phyloP scores from a whole-genome alignment of 2,113 vertebrate species.

The Apaloderma vittatum region DNA sequence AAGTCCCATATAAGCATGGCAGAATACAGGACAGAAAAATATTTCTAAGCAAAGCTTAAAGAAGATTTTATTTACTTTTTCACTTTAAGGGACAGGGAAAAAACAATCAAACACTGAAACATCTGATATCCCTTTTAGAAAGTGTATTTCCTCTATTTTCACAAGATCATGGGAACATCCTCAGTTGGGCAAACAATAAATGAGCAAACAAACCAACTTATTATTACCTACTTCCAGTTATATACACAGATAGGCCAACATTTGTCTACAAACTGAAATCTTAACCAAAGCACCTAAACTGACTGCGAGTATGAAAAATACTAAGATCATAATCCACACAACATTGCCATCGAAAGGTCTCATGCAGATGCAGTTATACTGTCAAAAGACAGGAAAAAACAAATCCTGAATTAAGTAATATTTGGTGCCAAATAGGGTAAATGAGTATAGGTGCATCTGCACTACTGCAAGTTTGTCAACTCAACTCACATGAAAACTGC shows the following conservation, averaged over 20 bases:
- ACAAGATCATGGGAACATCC: conserved; percentile 39
- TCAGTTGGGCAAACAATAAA: conserved; percentile 43
- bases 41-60: conserved; percentile 54
- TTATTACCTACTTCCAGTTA: conserved; percentile 47
- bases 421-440: neutral
- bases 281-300: neutral
- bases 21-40: conserved; percentile 48
- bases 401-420: neutral
- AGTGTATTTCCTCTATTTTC: conserved; percentile 28
- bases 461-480: neutral
- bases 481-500: neutral
- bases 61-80: conserved; percentile 60
- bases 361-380: neutral
- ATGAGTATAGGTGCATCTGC: neutral
- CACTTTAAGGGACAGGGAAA: conserved; percentile 57
- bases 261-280: neutral
- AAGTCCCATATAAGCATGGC: conserved; percentile 40
- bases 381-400: neutral
- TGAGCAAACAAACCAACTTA: conserved; percentile 52
- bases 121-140: neutral
- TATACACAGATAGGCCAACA: neutral
- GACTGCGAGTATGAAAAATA: neutral
- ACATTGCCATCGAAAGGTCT: neutral
- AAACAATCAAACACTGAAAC: neutral
- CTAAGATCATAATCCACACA: neutral